phyloP scores from a whole-genome alignment of 2,888 invertebrate species.

The Agonopterix alstromeriana region DNA sequence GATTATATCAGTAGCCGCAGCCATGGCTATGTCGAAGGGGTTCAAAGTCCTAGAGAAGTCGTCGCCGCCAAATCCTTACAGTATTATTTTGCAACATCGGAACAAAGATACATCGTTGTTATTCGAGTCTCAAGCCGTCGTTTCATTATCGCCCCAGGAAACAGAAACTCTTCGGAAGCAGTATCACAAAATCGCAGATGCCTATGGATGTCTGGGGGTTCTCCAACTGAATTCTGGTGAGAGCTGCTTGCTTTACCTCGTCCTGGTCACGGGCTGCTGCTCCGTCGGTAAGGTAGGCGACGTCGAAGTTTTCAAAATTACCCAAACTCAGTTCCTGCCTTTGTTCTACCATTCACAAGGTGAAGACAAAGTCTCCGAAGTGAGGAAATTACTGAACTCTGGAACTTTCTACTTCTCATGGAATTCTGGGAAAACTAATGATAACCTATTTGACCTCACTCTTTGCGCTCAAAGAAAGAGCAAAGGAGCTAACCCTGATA shows the following conservation, averaged over 20 bases:
- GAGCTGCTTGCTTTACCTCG: conserved; percentile 89
- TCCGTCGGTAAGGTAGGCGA: conserved; percentile 97
- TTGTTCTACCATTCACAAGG: conserved; percentile 83
- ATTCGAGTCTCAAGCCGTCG: conserved; percentile 95
- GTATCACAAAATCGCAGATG: conserved; percentile 94
- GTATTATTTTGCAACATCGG: conserved; percentile 92
- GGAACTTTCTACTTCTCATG: conserved; percentile 99
- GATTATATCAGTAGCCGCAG: conserved; percentile 18
- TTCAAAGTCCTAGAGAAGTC: conserved; percentile 94
- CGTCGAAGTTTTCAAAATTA: conserved; percentile 96
- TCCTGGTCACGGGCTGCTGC: conserved; percentile 96
- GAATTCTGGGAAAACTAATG: conserved; percentile 71
- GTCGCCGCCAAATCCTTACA: conserved; percentile 90
- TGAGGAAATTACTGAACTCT: conserved; percentile 94
- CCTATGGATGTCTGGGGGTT: conserved; percentile 97
- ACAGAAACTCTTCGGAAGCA: conserved; percentile 92
- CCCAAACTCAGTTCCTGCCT: conserved; percentile 93
- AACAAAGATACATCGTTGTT: conserved; percentile 90
- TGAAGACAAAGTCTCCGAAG: conserved; percentile 79
- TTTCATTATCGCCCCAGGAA: conserved; percentile 90
- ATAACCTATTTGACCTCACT: conserved; percentile 89
- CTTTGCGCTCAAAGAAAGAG: conserved; percentile 94
- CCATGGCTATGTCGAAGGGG: conserved; percentile 96
- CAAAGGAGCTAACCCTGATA: conserved; percentile 89
- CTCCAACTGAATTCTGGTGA: conserved; percentile 92